Evolutionary conservation across 2,113 vertebrate genomes (phyloP).

Genomic region (Tursiops truncatus): DNA sequence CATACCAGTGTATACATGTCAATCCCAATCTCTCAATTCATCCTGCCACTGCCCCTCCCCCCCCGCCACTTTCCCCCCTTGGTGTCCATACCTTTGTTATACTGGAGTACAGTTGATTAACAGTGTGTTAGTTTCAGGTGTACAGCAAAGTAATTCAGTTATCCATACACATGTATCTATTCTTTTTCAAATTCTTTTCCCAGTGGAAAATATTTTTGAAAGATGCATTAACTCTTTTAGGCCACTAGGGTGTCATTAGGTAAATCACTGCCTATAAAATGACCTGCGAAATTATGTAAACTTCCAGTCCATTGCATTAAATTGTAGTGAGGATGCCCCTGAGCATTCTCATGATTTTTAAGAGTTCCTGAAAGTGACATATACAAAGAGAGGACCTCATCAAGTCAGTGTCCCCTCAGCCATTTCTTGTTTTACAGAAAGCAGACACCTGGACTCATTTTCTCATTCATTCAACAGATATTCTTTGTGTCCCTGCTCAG

Average conservation of each 20-base stretch:
- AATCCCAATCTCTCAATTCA: too few relatives aligned
- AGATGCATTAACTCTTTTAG: not conserved
- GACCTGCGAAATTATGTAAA: not conserved
- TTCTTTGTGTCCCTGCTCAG: not conserved
- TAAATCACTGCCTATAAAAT: slow-evolving; percentile 19
- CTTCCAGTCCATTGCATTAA: not conserved
- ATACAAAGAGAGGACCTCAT: not conserved
- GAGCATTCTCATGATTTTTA: not conserved
- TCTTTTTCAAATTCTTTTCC: too few relatives aligned
- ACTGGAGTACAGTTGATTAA: too few relatives aligned
- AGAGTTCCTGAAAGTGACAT: slow-evolving; percentile 18
- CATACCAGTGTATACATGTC: too few relatives aligned
- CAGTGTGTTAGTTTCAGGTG: too few relatives aligned
- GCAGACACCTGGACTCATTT: not conserved
- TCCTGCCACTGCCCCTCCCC: too few relatives aligned
- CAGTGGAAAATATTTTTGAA: not conserved
- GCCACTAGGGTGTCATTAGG: not conserved
- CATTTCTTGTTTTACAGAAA: not conserved
- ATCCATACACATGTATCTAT: too few relatives aligned
- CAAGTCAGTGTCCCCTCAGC: not conserved
- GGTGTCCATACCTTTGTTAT: too few relatives aligned
- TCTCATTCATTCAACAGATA: not conserved
- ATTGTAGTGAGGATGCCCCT: not conserved
- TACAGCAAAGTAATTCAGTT: too few relatives aligned
- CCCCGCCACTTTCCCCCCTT: too few relatives aligned